phyloP scores from a whole-genome alignment of 2,797 vertebrate species.

The Pygocentrus nattereri region DNA sequence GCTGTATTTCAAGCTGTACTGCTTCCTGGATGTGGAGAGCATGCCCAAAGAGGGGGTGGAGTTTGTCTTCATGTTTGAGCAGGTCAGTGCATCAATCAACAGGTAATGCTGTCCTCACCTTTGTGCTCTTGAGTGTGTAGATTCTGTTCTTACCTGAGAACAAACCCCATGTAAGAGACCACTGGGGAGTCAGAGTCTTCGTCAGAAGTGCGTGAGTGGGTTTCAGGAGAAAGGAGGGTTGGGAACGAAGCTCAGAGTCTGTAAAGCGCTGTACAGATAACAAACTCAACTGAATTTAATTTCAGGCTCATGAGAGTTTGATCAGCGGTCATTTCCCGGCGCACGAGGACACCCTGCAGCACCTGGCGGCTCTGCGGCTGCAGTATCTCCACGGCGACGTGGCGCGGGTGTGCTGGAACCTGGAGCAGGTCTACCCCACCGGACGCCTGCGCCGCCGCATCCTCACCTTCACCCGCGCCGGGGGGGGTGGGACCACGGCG shows the following conservation, averaged over 20 bases:
- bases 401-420: constrained; percentile 80
- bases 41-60: constrained; percentile 92
- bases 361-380: constrained; percentile 87
- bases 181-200: too few relatives aligned
- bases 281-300: too few relatives aligned
- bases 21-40: constrained; percentile 92
- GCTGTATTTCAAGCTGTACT: constrained; percentile 96
- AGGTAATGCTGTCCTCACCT: too few relatives aligned
- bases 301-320: constrained; percentile 90
- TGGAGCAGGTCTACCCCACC: constrained; percentile 88
- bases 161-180: too few relatives aligned
- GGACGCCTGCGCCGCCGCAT: constrained; percentile 80
- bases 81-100: too few relatives aligned
- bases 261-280: too few relatives aligned
- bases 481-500: constrained; percentile 58
- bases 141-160: too few relatives aligned
- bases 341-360: constrained; percentile 90
- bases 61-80: constrained; percentile 97
- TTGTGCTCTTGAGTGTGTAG: too few relatives aligned
- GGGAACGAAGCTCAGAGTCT: too few relatives aligned
- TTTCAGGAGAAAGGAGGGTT: too few relatives aligned
- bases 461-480: background rate
- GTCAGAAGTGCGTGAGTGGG: too few relatives aligned
- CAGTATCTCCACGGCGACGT: constrained; percentile 89
- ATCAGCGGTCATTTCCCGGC: constrained; percentile 91